Percentiles rank a stretch among this genome's conserved stretches.
Conservation (phyloP, 1,140 invertebrate species). For the Archivesica marissinica region DNA sequence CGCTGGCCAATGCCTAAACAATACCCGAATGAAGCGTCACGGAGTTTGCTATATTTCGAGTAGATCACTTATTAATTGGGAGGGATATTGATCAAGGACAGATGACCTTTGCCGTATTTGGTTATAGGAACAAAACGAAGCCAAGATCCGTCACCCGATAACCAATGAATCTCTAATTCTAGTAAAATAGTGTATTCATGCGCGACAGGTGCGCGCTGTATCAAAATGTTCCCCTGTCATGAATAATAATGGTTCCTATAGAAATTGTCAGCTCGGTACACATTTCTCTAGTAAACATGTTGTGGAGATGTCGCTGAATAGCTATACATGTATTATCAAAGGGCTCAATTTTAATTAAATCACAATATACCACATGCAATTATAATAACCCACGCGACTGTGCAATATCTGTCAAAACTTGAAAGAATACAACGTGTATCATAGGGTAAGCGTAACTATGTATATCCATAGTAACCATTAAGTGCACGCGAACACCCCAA, state of each 20-base stretch:
- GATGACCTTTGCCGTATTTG: conserved; percentile 24
- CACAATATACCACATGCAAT: conserved; percentile 11
- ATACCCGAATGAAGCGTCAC: neutral
- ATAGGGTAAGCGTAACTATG: neutral
- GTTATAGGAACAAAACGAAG: conserved; percentile 1
- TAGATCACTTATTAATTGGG: conserved; percentile 62
- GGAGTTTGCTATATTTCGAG: conserved; percentile 1
- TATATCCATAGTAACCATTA: neutral
- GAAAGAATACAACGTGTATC: neutral
- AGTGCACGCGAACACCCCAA: conserved; percentile 19
- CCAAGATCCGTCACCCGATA: conserved; percentile 44
- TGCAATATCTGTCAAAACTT: neutral
- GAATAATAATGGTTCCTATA: neutral
- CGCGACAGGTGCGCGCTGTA: conserved; percentile 15
- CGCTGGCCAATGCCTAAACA: conserved; percentile 41
- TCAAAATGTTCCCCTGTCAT: neutral
- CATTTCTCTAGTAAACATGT: neutral
- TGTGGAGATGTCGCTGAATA: neutral
- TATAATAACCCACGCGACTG: conserved; percentile 45
- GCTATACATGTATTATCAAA: conserved; percentile 46
- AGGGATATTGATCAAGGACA: conserved; percentile 37
- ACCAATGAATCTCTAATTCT: conserved; percentile 14
- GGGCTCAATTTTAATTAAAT: neutral
- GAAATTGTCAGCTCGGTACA: neutral
- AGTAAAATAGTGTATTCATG: conserved; percentile 5